Percentiles rank a stretch among this genome's conserved stretches.
phyloP scores from a whole-genome alignment of 2,888 invertebrate species.

The Trichopoda pennipes region DNA sequence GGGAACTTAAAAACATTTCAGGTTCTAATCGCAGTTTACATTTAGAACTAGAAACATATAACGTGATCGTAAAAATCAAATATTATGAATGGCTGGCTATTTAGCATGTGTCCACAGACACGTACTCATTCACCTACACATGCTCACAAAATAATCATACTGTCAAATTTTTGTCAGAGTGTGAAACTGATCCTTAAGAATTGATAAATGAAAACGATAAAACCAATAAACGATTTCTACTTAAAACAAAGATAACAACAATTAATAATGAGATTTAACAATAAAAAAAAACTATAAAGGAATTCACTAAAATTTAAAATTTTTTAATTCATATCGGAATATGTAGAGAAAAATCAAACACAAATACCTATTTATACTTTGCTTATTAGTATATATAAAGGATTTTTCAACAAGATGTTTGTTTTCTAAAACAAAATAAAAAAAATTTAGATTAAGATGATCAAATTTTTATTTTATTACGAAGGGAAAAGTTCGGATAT shows the following conservation, averaged over 20 bases:
- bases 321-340: too few species aligned
- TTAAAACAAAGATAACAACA: constrained; percentile 26
- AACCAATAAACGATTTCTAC: constrained; percentile 9
- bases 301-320: constrained; percentile 4
- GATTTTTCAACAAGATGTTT: too few species aligned
- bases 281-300: constrained; percentile 12
- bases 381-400: too few species aligned
- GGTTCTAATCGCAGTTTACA: constrained; percentile 38
- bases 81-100: constrained; percentile 53
- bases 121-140: constrained; percentile 7
- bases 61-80: constrained; percentile 27
- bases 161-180: constrained; percentile 7
- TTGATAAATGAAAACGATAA: constrained; percentile 43
- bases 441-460: too few species aligned
- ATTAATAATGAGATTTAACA: constrained; percentile 33
- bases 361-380: too few species aligned
- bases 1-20: not conserved
- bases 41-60: constrained; percentile 17
- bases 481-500: too few species aligned
- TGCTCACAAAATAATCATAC: too few species aligned
- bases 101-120: constrained; percentile 18
- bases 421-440: too few species aligned
- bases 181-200: constrained; percentile 53
- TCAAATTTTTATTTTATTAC: too few species aligned
- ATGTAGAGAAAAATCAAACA: too few species aligned